phyloP scores from a whole-genome alignment of 2,797 vertebrate genomes.

The Hybognathus amarus region DNA sequence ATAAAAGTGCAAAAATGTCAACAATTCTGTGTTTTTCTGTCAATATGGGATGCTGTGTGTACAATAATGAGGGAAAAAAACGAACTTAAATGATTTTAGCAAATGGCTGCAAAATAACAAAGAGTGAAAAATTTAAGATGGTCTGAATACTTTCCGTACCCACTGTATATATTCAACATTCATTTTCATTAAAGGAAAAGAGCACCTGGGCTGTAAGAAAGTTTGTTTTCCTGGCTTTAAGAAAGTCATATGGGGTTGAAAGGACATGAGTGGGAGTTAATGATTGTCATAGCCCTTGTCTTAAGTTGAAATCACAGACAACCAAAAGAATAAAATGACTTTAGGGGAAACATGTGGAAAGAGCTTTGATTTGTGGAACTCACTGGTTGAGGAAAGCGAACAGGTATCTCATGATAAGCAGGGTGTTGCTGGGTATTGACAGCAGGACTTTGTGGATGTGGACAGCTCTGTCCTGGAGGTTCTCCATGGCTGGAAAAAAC shows the following conservation, averaged over 20 bases:
- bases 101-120: no score
- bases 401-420: slow-evolving; percentile 98
- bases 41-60: no score
- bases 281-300: slow-evolving; percentile 22
- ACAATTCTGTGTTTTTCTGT: no score
- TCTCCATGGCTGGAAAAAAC: slow-evolving; percentile 89
- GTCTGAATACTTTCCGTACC: no score
- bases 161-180: no score
- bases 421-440: slow-evolving; percentile 85
- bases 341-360: slow-evolving; percentile 12
- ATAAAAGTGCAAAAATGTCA: no score
- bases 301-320: slow-evolving; percentile 36
- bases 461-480: slow-evolving; percentile 89
- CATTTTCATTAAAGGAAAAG: neutral
- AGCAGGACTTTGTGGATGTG: slow-evolving; percentile 91
- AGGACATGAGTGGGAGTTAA: neutral
- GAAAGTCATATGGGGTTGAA: neutral
- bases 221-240: neutral
- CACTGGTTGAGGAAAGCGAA: slow-evolving; percentile 97
- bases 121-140: no score
- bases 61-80: no score
- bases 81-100: no score
- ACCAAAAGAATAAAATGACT: slow-evolving; percentile 19
- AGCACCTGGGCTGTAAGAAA: neutral
- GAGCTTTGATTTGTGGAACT: slow-evolving; percentile 71